Conservation (phyloP, 2,113 vertebrate genomes). For the Accipiter cooperii region DNA sequence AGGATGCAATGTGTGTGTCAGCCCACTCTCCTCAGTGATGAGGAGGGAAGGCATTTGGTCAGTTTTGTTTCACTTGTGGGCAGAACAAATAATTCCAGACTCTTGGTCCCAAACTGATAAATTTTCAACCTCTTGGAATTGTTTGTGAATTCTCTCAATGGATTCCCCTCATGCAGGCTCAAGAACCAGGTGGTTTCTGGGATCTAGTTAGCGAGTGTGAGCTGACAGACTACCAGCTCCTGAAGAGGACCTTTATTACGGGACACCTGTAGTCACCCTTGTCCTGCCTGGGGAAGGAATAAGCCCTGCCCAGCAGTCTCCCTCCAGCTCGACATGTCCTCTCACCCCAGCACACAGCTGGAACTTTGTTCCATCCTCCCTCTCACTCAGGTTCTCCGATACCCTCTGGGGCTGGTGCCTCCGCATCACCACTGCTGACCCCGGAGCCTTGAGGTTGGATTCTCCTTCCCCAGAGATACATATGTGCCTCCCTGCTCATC, state of each 20-base stretch:
- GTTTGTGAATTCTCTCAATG: background rate
- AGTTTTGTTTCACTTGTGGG: background rate
- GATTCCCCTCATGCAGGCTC: background rate
- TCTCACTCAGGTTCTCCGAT: background rate
- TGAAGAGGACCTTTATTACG: background rate
- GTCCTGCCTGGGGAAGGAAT: background rate
- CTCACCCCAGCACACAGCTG: background rate
- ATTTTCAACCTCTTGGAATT: background rate
- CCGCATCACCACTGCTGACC: background rate
- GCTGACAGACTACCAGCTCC: background rate
- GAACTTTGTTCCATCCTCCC: background rate
- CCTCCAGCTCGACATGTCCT: background rate
- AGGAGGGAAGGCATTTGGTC: background rate
- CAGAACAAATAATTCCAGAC: background rate
- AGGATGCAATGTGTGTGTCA: accelerated
- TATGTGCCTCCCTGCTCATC: background rate
- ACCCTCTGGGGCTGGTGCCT: background rate
- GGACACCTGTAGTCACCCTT: background rate
- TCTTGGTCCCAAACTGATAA: background rate
- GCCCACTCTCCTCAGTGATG: background rate
- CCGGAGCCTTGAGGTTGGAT: background rate
- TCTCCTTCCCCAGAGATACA: background rate
- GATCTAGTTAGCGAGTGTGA: background rate
- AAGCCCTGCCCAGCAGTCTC: background rate
- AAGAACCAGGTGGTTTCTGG: background rate